Evolutionary conservation across 2,113 vertebrate species (phyloP).

Genomic region (Phrynocephalus versicolor): DNA sequence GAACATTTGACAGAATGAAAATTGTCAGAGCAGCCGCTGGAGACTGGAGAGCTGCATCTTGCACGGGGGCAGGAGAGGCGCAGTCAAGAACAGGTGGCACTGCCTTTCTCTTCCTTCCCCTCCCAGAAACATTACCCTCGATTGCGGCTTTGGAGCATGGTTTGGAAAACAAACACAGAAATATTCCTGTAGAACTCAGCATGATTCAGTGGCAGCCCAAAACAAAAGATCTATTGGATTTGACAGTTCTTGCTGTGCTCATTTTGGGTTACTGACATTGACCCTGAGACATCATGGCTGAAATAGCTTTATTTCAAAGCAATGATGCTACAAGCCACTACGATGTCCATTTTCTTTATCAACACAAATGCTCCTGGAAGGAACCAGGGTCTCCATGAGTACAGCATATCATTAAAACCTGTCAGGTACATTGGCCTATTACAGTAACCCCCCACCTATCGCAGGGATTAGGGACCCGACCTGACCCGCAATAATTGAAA

Average conservation of each 20-base stretch:
- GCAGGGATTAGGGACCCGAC: too few relatives aligned
- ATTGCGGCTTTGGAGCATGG: not conserved
- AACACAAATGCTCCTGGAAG: not conserved
- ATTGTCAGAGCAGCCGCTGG: not conserved
- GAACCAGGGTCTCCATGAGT: not conserved
- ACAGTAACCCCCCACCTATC: too few relatives aligned
- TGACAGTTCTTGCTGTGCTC: not conserved
- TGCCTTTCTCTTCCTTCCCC: not conserved
- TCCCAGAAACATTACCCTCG: not conserved
- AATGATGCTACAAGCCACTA: not conserved
- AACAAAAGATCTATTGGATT: not conserved
- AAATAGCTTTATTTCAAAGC: not conserved
- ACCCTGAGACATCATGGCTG: not conserved
- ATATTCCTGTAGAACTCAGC: not conserved
- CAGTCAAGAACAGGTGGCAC: not conserved
- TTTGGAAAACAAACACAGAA: not conserved
- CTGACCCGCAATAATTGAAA: too few relatives aligned
- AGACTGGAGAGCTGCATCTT: not conserved
- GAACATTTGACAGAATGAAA: not conserved
- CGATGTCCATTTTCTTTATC: not conserved
- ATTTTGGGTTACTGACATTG: not conserved
- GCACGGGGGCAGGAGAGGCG: not conserved
- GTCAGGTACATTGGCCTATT: not conserved
- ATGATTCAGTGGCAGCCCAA: not conserved
- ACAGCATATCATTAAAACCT: not conserved